Evolutionary conservation across 1,140 invertebrate species (phyloP), one percentile per base, ranked within the genome.

Genomic region (Oncopeltus fasciatus): DNA sequence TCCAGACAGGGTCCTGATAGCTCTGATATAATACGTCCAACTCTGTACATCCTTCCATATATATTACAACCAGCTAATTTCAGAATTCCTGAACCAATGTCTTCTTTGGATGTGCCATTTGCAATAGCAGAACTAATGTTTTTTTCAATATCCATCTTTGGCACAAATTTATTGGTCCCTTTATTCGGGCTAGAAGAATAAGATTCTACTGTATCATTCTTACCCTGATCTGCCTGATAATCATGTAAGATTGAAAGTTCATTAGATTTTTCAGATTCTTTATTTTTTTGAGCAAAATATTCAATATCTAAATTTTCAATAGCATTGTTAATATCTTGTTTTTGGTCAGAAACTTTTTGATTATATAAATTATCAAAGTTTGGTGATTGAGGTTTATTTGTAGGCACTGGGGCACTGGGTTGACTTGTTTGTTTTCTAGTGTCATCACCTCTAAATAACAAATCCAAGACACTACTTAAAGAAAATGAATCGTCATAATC

Each of bases 21-120:
- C 75, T 93, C 89, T 0, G 83, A 78, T 60, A 94, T 92, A 66
- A 90, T 87, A 70, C 83, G 79, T 3, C 87, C 88, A 1, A 92
- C 85, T 4, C 84, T 79, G 72, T 93, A 92, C 86, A 92, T 92
- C 66, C 84, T 80, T 2, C 91, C 90, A 69, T 92, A 93, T 67
- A 94, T 92, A 74, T 94, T 93, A 70, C 91, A 94, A 1, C 90
- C 90, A 11, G 87, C 87, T 64, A 92, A 70, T 72, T 90, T 90
- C 21, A 92, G 73, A 33, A 86, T 67, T 28, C 80, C 80, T 16
- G 74, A 63, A 8, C 51, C 70, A n/a, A 72, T 70, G 12, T 38
- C 28, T 24, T 53, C 24, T 26, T 53, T 53, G 1, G 12, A 1
- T 4, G 49, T 18, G 3, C 20, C 2, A 5, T 53, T 53, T 24